These are phyloP conservation scores for Acrocephalus scirpaceus DNA, from an alignment of 2,797 vertebrate genomes.

Conservation along the genomic window DNA sequence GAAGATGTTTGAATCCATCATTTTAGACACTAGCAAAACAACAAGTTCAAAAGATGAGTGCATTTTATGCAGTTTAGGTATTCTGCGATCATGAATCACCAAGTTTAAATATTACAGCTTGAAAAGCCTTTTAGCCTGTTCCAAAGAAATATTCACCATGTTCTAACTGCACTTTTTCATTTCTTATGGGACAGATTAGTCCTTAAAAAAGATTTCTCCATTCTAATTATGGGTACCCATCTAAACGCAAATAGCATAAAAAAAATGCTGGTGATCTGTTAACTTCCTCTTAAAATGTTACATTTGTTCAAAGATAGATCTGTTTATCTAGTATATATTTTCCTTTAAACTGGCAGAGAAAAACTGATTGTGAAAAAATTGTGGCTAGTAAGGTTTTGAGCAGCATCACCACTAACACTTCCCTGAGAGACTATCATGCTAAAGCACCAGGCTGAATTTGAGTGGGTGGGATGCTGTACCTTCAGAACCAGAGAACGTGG, in stretches of 20 bases:
- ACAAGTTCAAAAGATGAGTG: slow-evolving; percentile 8
- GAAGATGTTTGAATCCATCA: slow-evolving; percentile 43
- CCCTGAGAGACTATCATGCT: neutral
- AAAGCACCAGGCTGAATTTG: neutral
- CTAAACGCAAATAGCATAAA: neutral
- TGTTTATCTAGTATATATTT: neutral
- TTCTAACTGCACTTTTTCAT: slow-evolving; percentile 14
- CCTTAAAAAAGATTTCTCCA: neutral
- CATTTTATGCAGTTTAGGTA: neutral
- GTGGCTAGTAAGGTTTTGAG: neutral
- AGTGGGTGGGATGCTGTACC: neutral
- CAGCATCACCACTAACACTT: neutral
- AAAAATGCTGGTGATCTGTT: slow-evolving; percentile 4
- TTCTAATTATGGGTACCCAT: slow-evolving; percentile 22
- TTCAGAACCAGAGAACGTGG: neutral
- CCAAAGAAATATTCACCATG: slow-evolving; percentile 22
- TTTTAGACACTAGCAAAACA: slow-evolving; percentile 19
- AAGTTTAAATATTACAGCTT: slow-evolving; percentile 45
- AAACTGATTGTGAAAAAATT: neutral
- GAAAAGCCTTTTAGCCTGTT: slow-evolving; percentile 15
- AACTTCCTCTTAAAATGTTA: slow-evolving; percentile 4
- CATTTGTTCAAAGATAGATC: slow-evolving; percentile 3
- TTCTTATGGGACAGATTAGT: neutral
- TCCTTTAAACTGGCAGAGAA: neutral
- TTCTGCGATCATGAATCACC: slow-evolving; percentile 44